Evolutionary conservation across 2,113 vertebrate species (phyloP).

Genomic region (Malurus alboscapulatus): DNA sequence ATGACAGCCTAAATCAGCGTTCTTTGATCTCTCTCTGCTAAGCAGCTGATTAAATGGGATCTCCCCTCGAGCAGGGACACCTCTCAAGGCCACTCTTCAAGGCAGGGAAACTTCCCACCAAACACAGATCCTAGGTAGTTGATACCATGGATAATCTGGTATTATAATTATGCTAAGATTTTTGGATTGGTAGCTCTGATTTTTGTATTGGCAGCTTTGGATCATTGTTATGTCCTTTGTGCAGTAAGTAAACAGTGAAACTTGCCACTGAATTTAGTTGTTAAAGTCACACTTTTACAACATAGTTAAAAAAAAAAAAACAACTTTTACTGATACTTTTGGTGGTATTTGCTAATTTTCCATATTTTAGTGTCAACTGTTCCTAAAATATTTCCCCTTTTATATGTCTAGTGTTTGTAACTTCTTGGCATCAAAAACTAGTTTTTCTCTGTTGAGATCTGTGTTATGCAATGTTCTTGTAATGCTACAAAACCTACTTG

Average conservation of each 20-base stretch:
- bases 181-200: not conserved
- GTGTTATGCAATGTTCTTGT: not conserved
- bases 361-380: not conserved
- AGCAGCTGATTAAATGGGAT: not conserved
- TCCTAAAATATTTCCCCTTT: not conserved
- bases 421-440: not conserved
- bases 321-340: not conserved
- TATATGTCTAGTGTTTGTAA: not conserved
- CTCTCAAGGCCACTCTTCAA: not conserved
- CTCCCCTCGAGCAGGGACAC: not conserved
- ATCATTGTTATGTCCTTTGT: not conserved
- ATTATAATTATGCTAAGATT: not conserved
- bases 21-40: not conserved
- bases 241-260: not conserved
- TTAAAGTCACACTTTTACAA: not conserved
- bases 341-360: not conserved
- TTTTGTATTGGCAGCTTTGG: not conserved
- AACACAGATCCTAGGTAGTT: not conserved
- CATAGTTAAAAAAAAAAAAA: not conserved
- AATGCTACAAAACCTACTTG: not conserved
- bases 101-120: not conserved
- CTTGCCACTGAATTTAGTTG: not conserved
- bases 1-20: not conserved
- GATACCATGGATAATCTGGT: accelerated
- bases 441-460: not conserved